These are phyloP conservation scores for Heliconius cydno DNA, from an alignment of 2,888 invertebrate genomes.

Conservation along the genomic window DNA sequence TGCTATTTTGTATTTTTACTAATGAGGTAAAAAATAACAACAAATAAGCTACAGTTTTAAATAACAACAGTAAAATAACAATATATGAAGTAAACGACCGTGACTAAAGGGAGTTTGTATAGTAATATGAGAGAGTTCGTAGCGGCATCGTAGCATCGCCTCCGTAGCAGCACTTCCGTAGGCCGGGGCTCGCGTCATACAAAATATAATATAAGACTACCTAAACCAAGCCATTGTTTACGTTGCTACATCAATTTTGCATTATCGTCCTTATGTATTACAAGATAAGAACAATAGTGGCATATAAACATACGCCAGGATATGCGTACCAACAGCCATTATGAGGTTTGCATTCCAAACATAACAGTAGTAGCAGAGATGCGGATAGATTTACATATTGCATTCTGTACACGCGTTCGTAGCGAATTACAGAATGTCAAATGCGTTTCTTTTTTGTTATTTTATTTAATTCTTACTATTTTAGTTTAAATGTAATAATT, in stretches of 20 bases:
- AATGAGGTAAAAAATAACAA: background rate
- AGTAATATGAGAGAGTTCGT: conserved; percentile 44
- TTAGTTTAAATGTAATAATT: background rate
- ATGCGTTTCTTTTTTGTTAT: conserved; percentile 2
- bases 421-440: conserved; percentile 11
- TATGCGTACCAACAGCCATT: conserved; percentile 45
- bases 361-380: conserved; percentile 56
- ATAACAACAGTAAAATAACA: background rate
- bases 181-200: conserved; percentile 44
- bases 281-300: conserved; percentile 28
- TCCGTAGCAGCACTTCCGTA: conserved; percentile 52
- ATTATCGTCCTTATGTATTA: conserved; percentile 28
- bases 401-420: conserved; percentile 58
- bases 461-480: background rate
- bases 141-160: conserved; percentile 51
- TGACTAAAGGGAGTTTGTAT: conserved; percentile 21
- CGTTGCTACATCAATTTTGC: conserved; percentile 17
- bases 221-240: conserved; percentile 29
- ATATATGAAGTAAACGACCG: conserved; percentile 13
- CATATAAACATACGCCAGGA: conserved; percentile 9
- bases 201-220: conserved; percentile 36
- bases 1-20: background rate
- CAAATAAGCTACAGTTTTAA: background rate
- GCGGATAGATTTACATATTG: conserved; percentile 71
- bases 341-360: conserved; percentile 59